Evolutionary conservation across 2,797 vertebrate genomes (phyloP), one percentile per base, ranked within the genome.

Genomic region (Pygocentrus nattereri): DNA sequence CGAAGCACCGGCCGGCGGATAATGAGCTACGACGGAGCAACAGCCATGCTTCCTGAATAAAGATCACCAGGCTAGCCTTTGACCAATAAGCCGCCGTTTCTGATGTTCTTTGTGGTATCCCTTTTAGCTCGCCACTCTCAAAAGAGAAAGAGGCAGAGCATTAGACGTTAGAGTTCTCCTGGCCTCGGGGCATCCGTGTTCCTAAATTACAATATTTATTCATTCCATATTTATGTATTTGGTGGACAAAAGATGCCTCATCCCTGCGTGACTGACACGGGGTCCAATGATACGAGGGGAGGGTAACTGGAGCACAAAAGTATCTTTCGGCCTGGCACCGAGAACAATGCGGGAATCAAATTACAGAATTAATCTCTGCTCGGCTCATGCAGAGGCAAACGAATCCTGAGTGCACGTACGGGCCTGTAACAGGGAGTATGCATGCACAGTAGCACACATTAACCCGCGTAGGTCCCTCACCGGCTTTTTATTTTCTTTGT

Each of bases 321-420:
- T 65, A 27, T 74, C 61, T 56, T 41, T 30, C 11, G 64, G 61
- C 21, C 74, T 76, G 74, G 73, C 56, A 44, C n/a, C 18, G 21
- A 72, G 50, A 76, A 76, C 38, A 64, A 76, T 23, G 13, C 44
- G 62, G 41, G 56, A 76, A 70, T 52, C 41, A 69, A 68, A 82
- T 52, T 56, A 76, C 27, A 25, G 31, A 68, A 27, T 4, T 79
- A 64, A 83, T 21, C 54, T 81, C 58, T 34, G 61, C 61, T 70
- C 67, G 13, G 41, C 73, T 76, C 65, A 87, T 74, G 86, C 41
- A 23, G 70, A 85, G 76, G 70, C 74, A 85, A 82, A 79, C 30
- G 72, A 69, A 74, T 23, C 12, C 59, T 44, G 61, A 44, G 76
- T 59, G n/a, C 44, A 64, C 6, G 25, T n/a, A 18, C 41, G 56